Conservation (phyloP, 1,140 invertebrate genomes). For the Aleiodes sp. region DNA sequence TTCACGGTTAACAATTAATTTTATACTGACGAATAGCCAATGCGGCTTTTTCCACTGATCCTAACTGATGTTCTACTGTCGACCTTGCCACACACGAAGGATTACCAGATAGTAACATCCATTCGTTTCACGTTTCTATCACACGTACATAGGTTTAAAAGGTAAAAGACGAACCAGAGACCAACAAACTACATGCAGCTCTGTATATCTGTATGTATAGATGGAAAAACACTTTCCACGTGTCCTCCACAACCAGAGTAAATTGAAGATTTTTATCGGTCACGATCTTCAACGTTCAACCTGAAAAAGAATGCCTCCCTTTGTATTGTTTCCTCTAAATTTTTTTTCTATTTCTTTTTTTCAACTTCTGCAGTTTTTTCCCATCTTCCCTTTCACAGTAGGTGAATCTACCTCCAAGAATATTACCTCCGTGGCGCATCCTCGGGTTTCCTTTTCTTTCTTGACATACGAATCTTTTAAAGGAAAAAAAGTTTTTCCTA, state of each 20-base stretch:
- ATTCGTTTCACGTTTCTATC: constrained; percentile 1
- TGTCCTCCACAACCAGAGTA: background rate
- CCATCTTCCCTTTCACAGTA: too few relatives aligned
- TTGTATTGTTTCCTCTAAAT: background rate
- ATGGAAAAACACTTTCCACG: background rate
- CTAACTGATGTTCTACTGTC: background rate
- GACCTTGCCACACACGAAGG: background rate
- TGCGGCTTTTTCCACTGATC: background rate
- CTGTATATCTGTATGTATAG: too few relatives aligned
- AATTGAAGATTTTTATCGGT: constrained; percentile 11
- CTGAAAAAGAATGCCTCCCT: constrained; percentile 2
- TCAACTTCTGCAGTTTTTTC: background rate
- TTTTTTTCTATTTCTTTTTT: background rate
- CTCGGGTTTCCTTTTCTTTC: constrained; percentile 8
- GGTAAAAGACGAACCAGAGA: background rate
- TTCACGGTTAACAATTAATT: too few relatives aligned
- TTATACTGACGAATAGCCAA: too few relatives aligned
- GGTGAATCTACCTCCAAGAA: background rate
- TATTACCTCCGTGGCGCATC: constrained; percentile 3
- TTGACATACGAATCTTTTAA: constrained; percentile 9
- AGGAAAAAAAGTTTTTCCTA: background rate
- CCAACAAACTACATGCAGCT: too few relatives aligned
- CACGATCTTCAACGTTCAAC: background rate
- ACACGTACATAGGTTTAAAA: background rate
- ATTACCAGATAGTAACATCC: background rate